Base-by-base conservation (phyloP, 2,113 vertebrate genomes). In the Pristiophorus japonicus region DNA sequence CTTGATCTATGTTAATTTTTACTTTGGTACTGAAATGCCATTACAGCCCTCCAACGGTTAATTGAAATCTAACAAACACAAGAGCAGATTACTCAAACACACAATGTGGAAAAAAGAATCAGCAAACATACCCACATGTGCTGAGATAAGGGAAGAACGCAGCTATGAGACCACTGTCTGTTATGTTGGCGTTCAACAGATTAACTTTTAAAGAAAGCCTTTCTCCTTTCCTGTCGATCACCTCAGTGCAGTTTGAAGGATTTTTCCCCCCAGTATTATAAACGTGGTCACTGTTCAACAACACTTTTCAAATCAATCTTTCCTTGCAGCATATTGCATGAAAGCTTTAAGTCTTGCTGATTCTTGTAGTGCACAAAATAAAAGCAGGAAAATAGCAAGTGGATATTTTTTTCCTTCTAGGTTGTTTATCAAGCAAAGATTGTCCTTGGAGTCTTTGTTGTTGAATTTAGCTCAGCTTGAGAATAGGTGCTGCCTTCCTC, bases 181-280 rank as follows among this genome's bases (percentile, higher is more conserved):
- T 45, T 47, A 27, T 27, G 66, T 51, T 70, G 42, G 27, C 66
- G 16, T 70, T 94, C 51, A 94, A 70, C 45, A 16, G 30, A 94
- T 94, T 30, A 94, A 94, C 96, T 97, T 97, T 96, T 84, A 97
- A 96, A 97, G 97, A 97, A 97, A 98, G 97, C 98, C 97, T 45
- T 51, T 47, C 63, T 94, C 65, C 98, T 98, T 97, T 97, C 96
- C 97, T 96, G 96, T 96, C 96, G 97, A 96, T 96, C 97, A 96
- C 96, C 96, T 97, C 97, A 97, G 98, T 97, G 97, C 97, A 98
- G 97, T 97, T 96, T 95, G 97, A 96, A 97, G 97, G 97, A 97
- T 97, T 97, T 97, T 97, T 97, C 97, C 14, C 4, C 24, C 27
- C 98, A 98, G 98, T 98, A 98, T 97, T 98, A 98, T 98, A 97